Percentiles rank a stretch among this genome's conserved stretches.
Conservation (phyloP, 2,113 vertebrate species). For the Otus sunia region DNA sequence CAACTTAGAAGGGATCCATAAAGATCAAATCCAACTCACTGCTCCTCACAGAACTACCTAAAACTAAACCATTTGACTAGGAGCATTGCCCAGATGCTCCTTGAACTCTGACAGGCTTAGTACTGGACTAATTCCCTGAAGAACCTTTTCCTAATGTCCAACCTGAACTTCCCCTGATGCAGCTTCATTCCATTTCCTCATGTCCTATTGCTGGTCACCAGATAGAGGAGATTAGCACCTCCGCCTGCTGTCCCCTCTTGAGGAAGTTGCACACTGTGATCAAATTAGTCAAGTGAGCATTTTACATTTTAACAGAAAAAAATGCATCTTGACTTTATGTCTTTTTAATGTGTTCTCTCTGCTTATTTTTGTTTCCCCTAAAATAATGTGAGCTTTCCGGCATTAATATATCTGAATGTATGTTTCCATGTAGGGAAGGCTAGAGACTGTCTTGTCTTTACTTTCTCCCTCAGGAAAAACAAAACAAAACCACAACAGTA, state of each 20-base stretch:
- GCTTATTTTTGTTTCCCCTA: background rate
- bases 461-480: background rate
- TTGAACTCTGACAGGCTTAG: background rate
- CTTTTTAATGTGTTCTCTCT: background rate
- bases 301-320: background rate
- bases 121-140: background rate
- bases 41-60: background rate
- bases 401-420: background rate
- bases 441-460: background rate
- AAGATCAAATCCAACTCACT: background rate
- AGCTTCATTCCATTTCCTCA: accelerated
- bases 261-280: background rate
- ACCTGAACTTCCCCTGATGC: background rate
- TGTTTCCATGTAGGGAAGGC: background rate
- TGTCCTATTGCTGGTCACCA: accelerated
- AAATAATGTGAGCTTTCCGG: background rate
- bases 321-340: background rate
- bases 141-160: background rate
- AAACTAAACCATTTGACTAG: background rate
- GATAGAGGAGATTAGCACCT: background rate
- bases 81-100: background rate
- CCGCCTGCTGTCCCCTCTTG: accelerated
- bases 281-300: background rate
- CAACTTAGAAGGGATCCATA: background rate
- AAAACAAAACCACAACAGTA: background rate